Percentiles rank a stretch among this genome's conserved stretches.
These are phyloP conservation scores for Homarus gammarus DNA, from an alignment of 2,888 invertebrate genomes.

Conservation along the genomic window DNA sequence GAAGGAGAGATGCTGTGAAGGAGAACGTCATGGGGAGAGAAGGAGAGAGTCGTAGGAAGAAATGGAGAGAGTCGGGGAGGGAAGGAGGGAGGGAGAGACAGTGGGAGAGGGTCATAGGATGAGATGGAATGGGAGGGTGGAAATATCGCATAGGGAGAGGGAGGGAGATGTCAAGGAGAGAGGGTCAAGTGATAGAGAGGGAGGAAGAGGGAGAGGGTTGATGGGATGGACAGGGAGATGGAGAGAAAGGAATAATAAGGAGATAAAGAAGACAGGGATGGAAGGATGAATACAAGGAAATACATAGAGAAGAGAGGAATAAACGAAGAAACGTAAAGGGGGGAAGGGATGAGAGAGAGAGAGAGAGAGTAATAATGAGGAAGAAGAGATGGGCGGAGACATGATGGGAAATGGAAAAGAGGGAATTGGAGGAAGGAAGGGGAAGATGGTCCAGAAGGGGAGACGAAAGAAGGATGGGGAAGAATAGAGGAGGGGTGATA, in stretches of 20 bases:
- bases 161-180: slow-evolving; percentile 12
- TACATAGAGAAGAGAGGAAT: background rate
- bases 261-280: background rate
- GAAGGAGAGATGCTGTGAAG: no score
- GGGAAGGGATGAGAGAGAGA: background rate
- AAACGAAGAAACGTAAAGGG: background rate
- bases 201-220: background rate
- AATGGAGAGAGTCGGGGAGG: background rate
- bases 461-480: background rate
- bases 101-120: background rate
- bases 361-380: no score
- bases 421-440: background rate
- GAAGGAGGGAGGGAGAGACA: background rate
- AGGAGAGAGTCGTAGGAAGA: background rate
- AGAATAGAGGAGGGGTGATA: background rate
- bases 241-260: background rate
- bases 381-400: background rate
- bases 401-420: background rate
- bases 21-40: background rate
- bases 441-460: background rate
- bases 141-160: background rate
- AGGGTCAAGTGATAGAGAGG: background rate
- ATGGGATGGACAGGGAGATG: background rate
- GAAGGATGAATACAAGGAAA: background rate
- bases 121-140: background rate